Percentiles rank a stretch among this genome's conserved stretches.
Evolutionary conservation across 2,797 vertebrate species (phyloP).

Genomic region (Typhlichthys subterraneus): DNA sequence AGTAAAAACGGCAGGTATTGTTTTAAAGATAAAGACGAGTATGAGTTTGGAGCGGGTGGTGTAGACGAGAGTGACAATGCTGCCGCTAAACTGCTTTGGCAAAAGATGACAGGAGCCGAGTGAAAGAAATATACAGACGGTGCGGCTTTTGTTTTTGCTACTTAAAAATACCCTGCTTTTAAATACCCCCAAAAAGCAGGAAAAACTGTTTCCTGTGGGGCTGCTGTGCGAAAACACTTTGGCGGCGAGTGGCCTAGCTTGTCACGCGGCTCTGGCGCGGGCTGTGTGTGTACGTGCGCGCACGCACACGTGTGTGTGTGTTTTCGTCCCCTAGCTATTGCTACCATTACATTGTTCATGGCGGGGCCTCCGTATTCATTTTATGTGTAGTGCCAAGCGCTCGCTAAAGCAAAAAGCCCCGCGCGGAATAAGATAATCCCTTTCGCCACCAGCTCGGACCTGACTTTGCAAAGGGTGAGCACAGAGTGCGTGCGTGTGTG

Average conservation of each 20-base stretch:
- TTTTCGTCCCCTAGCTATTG: conserved; percentile 60
- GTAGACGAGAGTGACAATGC: conserved; percentile 71
- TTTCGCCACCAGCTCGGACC: conserved; percentile 69
- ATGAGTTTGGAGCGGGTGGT: conserved; percentile 61
- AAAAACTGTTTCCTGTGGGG: conserved; percentile 53
- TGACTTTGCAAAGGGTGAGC: conserved; percentile 67
- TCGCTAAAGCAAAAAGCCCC: conserved; percentile 69
- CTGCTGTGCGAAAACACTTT: conserved; percentile 52
- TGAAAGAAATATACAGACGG: conserved; percentile 76
- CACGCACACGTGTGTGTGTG: background rate
- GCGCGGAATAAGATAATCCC: conserved; percentile 73
- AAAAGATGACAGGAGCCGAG: conserved; percentile 77
- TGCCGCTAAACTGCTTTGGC: conserved; percentile 78
- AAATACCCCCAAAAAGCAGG: no score
- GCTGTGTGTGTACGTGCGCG: conserved; percentile 8
- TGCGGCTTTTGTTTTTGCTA: conserved; percentile 71
- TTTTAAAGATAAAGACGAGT: conserved; percentile 73
- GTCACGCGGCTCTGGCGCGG: conserved; percentile 41
- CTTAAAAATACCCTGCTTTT: conserved; percentile 26
- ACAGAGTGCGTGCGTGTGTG: conserved; percentile 3
- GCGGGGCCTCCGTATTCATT: conserved; percentile 64
- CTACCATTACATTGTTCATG: conserved; percentile 75
- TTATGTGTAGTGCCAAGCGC: conserved; percentile 67
- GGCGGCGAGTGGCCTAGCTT: conserved; percentile 51
- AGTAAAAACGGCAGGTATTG: conserved; percentile 77